Base-by-base conservation (phyloP, 2,888 invertebrate species). In the Gandaritis pyraliata region DNA sequence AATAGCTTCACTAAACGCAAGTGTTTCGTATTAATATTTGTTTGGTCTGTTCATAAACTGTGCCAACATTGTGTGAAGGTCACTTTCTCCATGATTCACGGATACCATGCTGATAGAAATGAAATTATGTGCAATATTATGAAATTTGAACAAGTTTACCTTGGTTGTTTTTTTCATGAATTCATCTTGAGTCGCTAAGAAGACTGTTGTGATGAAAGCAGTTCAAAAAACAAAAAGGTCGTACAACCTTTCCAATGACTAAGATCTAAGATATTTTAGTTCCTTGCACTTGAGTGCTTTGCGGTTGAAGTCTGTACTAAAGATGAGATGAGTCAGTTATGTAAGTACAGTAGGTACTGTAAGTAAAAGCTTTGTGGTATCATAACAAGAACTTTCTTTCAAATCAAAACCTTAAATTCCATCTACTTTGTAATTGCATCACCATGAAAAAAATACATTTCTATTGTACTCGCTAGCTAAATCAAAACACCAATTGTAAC, bases 61-160 rank as follows among this genome's bases (percentile, higher is more conserved):
- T 60, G 49, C 39, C 57, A 64, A 51, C 58, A 65, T 61, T 68
- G 68, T 69, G 68, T 69, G 66, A 73, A 71, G 72, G 73, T 68
- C 68, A 61, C 72, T 73, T 73, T 73, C 73, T 58, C 69, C 64
- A 45, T 68, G 63, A 63, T 51, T 68, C 64, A 62, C 29, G 51
- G 47, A 54, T 38, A 43, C 50, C 23, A 36, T 33, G 33, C 39
- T 39, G 57, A 10, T 11, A 46, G 18, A 43, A 33, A 33, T 23
- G 33, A 38, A 1, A 58, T 41, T 7, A 13, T 39, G 7, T 43
- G 57, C 18, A 61, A 57, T 53, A 36, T 58, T 62, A 58, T 38
- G 58, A 50, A 53, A 57, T 53, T 11, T 33, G 2, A 16, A n/a
- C 1, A n/a, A 33, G 5, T 33, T 33, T 33, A 33, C 33, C 33